Conservation (phyloP, 2,113 vertebrate genomes). For the Pollachius pollachius region DNA sequence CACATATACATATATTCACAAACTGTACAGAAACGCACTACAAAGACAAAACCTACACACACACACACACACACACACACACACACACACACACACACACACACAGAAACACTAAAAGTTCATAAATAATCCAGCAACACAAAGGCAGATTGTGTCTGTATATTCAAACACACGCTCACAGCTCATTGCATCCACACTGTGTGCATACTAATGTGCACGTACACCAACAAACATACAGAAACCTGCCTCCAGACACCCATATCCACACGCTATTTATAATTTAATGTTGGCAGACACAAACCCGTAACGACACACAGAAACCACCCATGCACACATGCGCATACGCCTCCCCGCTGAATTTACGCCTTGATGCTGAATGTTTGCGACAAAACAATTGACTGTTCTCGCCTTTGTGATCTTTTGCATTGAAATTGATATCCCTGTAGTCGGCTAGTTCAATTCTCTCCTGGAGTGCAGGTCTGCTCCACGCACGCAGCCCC, state of each 20-base stretch:
- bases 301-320: constrained; percentile 37
- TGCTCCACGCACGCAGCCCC: too few species aligned
- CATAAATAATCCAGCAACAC: constrained; percentile 53
- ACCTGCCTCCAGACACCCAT: constrained; percentile 62
- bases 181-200: constrained; percentile 61
- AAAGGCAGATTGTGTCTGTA: constrained; percentile 46
- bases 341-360: constrained; percentile 41
- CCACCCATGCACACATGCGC: constrained; percentile 16
- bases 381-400: constrained; percentile 63
- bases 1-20: neutral
- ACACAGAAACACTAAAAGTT: constrained; percentile 32
- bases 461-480: constrained; percentile 28
- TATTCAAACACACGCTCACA: constrained; percentile 41
- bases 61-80: constrained; percentile 24
- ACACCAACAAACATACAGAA: constrained; percentile 42
- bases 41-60: neutral
- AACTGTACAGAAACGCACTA: neutral
- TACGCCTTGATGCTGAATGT: constrained; percentile 54
- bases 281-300: constrained; percentile 50
- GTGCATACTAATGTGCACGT: constrained; percentile 54
- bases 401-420: constrained; percentile 56
- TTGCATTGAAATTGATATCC: constrained; percentile 58
- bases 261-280: constrained; percentile 61
- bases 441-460: constrained; percentile 45
- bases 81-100: constrained; percentile 13